These are phyloP conservation scores for Gorilla gorilla DNA, from an alignment of 2,113 vertebrate genomes.

Conservation along the genomic window DNA sequence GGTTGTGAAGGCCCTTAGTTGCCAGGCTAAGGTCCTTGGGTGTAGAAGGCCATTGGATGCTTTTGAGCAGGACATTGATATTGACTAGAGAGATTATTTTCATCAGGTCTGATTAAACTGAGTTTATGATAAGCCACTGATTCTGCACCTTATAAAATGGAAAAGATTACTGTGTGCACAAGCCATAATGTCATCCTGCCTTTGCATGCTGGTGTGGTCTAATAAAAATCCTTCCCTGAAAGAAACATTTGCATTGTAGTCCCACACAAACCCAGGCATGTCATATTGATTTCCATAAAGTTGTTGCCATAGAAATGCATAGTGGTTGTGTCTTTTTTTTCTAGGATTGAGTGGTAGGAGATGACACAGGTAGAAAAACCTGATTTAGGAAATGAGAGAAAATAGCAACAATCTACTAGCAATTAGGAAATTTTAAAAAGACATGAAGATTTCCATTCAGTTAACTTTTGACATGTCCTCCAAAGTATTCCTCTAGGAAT, in stretches of 20 bases:
- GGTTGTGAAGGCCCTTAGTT: neutral
- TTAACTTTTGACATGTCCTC: slow-evolving; percentile 34
- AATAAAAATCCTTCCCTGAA: neutral
- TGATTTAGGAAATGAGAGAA: slow-evolving; percentile 51
- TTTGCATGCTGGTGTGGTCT: neutral
- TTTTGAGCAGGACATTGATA: neutral
- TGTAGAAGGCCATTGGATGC: neutral
- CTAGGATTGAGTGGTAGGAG: slow-evolving; percentile 51
- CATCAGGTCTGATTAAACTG: neutral
- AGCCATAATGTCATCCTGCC: neutral
- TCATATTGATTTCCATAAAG: slow-evolving; percentile 35
- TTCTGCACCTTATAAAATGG: neutral
- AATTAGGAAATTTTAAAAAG: slow-evolving; percentile 40
- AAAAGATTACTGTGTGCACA: neutral
- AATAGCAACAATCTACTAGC: slow-evolving; percentile 38
- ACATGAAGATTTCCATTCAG: slow-evolving; percentile 41
- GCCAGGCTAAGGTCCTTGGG: neutral
- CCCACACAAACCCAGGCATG: slow-evolving; percentile 38
- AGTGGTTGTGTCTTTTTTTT: neutral
- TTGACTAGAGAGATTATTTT: neutral
- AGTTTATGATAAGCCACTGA: neutral
- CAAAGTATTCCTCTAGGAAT: slow-evolving; percentile 4
- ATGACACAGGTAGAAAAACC: slow-evolving; percentile 57
- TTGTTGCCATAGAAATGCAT: slow-evolving; percentile 66
- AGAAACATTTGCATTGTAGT: slow-evolving; percentile 17